phyloP scores from a whole-genome alignment of 1,140 invertebrate genomes.

The Papilio helenus region DNA sequence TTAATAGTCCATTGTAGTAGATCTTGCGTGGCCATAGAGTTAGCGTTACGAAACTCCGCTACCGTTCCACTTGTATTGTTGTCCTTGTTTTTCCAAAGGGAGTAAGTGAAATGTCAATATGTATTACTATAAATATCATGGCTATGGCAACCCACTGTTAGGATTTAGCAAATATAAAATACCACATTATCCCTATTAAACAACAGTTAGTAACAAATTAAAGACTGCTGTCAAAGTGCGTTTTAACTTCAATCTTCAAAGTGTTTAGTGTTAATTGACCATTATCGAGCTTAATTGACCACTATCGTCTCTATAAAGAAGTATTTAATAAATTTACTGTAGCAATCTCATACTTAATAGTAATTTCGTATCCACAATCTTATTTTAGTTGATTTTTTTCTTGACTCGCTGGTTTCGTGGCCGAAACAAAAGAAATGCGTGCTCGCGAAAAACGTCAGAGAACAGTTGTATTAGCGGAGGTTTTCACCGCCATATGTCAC shows the following conservation, averaged over 20 bases:
- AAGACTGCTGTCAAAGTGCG: no score
- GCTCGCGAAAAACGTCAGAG: slow-evolving; percentile 52
- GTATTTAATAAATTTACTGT: neutral
- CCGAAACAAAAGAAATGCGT: slow-evolving; percentile 47
- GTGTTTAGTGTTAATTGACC: no score
- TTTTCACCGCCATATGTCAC: slow-evolving; percentile 66
- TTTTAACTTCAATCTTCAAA: no score
- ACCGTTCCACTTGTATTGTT: neutral
- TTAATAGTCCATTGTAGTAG: slow-evolving; percentile 58
- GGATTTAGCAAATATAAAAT: neutral
- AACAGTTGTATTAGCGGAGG: slow-evolving; percentile 59
- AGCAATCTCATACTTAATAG: neutral
- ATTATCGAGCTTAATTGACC: no score
- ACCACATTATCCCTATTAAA: no score
- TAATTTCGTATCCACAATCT: neutral
- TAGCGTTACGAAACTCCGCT: slow-evolving; percentile 37
- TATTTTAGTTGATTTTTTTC: neutral
- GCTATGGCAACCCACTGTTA: neutral
- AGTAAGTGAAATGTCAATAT: neutral
- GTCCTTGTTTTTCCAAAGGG: neutral
- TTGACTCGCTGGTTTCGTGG: slow-evolving; percentile 43
- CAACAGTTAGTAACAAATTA: no score
- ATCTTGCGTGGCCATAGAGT: slow-evolving; percentile 51
- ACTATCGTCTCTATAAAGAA: neutral
- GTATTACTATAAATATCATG: neutral